Evolutionary conservation across 2,113 vertebrate genomes (phyloP), one percentile per base, ranked within the genome.

Genomic region (Astur gentilis): DNA sequence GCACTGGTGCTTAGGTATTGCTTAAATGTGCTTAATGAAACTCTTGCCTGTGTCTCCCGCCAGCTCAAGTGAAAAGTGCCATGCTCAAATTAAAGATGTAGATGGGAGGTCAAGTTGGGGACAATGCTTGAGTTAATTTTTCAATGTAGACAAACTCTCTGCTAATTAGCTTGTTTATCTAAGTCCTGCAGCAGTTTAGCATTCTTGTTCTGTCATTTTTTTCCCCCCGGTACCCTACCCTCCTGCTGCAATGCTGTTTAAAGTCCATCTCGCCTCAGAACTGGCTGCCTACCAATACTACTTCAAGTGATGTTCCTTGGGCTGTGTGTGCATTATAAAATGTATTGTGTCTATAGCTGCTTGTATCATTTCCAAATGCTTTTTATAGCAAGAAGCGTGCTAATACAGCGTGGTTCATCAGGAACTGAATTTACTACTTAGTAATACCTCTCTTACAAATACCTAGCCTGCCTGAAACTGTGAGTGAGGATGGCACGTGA

Each of bases 401-500:
- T 64, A 19, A 54, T 50, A 40, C 22, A 16, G 16, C 0, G 0
- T 80, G 45, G 25, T 27, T 89, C 19, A 4, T 76, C 1, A 0
- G 32, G 21, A 79, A 20, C 34, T 72, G 42, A 83, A 42, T 75
- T 81, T 71, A 32, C 57, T 65, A 11, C 11, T 47, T 44, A 10
- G 32, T 31, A 47, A 5, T 76, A 36, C 4, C 34, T 11, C 27
- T 87, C 23, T 44, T 50, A 23, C 9, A 66, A n/a, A 13, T 17
- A 25, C 54, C n/a, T 0, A 85, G 11, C 54, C 11, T 32, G 27
- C 14, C 66, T 15, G 4, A 29, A 54, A 17, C 18, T 52, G 47
- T 52, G 34, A 64, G 64, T 0, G 0, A 65, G 64, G n/a, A 13
- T 6, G 22, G 9, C 16, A 10, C 0, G 1, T 16, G 14, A 2